Evolutionary conservation across 2,113 vertebrate genomes (phyloP).

Genomic region (Macrotus californicus): DNA sequence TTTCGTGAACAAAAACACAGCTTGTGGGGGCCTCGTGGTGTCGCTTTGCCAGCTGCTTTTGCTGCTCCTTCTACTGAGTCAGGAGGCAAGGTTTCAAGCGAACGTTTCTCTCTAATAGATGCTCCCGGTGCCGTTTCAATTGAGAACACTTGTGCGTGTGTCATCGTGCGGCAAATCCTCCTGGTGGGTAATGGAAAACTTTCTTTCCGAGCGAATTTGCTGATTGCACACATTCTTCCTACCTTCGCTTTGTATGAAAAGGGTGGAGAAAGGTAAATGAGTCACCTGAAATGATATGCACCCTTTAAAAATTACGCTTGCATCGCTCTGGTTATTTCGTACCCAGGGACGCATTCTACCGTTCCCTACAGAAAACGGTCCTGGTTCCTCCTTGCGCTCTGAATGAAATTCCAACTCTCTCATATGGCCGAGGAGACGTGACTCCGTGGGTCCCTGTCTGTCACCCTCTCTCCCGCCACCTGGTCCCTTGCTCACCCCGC

Average conservation of each 20-base stretch:
- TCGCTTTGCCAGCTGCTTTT: not conserved
- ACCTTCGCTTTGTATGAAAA: not conserved
- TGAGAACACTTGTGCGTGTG: constrained; percentile 18
- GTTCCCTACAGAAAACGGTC: not conserved
- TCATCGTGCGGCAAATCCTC: constrained; percentile 53
- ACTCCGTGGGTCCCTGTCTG: not conserved
- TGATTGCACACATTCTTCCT: not conserved
- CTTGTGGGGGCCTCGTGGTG: not conserved
- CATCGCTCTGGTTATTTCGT: not conserved
- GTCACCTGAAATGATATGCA: not conserved
- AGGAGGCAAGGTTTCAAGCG: constrained; percentile 11
- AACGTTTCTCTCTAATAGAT: not conserved
- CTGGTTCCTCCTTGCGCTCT: not conserved
- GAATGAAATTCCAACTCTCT: not conserved
- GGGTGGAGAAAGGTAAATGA: not conserved
- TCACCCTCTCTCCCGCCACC: accelerated
- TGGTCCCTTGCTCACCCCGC: not conserved
- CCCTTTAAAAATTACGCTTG: constrained; percentile 12
- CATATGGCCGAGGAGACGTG: not conserved
- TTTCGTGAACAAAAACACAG: constrained; percentile 15
- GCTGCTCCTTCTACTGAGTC: no score
- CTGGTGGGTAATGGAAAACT: constrained; percentile 28
- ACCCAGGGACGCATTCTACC: not conserved
- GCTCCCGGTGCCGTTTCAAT: not conserved
- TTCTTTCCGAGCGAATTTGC: constrained; percentile 31